Base-by-base conservation (phyloP, 2,113 vertebrate species). In the Pavo muticus region DNA sequence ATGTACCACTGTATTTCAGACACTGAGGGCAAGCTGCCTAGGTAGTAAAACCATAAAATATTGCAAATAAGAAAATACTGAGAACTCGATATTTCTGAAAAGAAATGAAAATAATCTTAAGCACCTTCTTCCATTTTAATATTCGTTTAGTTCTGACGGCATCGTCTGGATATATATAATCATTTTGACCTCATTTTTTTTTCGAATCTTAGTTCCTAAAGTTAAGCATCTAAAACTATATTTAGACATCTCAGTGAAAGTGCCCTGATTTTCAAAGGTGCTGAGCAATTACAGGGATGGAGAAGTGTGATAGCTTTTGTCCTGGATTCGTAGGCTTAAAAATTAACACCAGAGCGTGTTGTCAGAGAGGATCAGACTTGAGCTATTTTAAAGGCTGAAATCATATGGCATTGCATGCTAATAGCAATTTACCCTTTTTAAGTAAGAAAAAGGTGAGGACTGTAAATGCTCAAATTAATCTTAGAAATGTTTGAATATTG, bases 261-360 rank as follows among this genome's bases (percentile, higher is more conserved):
- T 61, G 72, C 18, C 76, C 90, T 88, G 73, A 50, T 95, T 93
- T 89, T 91, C 57, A 52, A 84, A 95, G 76, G 61, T 93, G 74
- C 65, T 88, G 70, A 95, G 69, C 85, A 88, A 93, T 78, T 95
- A 78, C 21, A 69, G 37, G 60, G 42, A 42, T 54, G 21, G 18
- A 81, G 48, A 88, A 65, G 47, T 37, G 48, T 54, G 73, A 59
- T 75, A 48, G 30, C 6, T 75, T 88, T 92, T 87, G 73, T 84
- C 87, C 73, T 54, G 79, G 35, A 87, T 94, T 90, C 57, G 21
- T 44, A 73, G 29, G 30, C 59, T 86, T 78, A 82, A 88, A 88
- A 94, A 69, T 59, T 84, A 95, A 75, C 45, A 24, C 24, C 30
- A 69, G 75, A 52, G 8, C 16, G 68, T 91, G 44, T 61, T 54